Evolutionary conservation across 2,113 vertebrate genomes (phyloP).

Genomic region (Sphyrna mokarran): DNA sequence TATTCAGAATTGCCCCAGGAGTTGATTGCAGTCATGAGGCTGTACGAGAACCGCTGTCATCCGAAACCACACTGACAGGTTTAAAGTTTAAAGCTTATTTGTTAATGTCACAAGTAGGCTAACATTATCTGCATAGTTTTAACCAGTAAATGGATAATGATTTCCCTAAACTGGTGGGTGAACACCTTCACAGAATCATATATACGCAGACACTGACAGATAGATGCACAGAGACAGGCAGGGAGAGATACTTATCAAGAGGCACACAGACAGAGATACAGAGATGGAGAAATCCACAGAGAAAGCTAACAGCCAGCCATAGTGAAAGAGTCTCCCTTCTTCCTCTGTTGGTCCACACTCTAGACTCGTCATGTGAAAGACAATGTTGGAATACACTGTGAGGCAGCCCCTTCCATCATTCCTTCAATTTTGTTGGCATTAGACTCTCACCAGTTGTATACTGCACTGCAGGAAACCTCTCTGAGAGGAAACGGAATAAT

Average conservation of each 20-base stretch:
- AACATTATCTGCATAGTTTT: no score
- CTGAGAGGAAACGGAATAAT: slow-evolving; percentile 12
- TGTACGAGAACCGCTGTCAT: no score
- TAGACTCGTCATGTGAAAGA: not conserved
- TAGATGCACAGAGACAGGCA: not conserved
- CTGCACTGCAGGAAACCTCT: not conserved
- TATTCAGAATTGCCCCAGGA: no score
- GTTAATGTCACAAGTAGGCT: no score
- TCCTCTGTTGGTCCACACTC: not conserved
- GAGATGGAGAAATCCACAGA: not conserved
- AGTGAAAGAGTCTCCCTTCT: not conserved
- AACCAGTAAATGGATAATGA: no score
- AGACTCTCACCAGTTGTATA: not conserved
- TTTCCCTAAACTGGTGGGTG: no score
- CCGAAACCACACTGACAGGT: no score
- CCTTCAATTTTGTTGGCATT: not conserved
- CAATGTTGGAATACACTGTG: not conserved
- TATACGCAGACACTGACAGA: not conserved
- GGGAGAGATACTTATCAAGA: not conserved
- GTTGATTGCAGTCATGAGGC: no score
- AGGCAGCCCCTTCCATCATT: not conserved
- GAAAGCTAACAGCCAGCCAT: not conserved
- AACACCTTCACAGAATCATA: no score
- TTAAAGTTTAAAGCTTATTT: no score
- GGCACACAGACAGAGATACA: not conserved